phyloP scores from a whole-genome alignment of 2,113 vertebrate species.

The Pluvianellus socialis region DNA sequence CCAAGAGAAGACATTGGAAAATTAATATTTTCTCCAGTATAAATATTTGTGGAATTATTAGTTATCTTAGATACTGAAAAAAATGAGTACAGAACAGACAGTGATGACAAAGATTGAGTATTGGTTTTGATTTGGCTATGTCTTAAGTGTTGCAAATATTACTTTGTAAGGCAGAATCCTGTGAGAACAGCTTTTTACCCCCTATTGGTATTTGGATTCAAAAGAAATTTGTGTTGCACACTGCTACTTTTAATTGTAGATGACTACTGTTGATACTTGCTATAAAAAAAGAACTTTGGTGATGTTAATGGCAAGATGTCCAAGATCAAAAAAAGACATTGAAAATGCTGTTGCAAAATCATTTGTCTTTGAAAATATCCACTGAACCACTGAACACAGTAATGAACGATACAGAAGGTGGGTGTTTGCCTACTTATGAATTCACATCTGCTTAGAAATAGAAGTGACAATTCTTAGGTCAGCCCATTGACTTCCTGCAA shows the following conservation, averaged over 20 bases:
- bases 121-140: background rate
- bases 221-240: background rate
- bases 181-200: background rate
- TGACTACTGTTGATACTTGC: background rate
- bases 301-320: background rate
- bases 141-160: background rate
- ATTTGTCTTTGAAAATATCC: background rate
- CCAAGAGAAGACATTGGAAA: background rate
- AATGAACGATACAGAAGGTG: background rate
- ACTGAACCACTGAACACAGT: background rate
- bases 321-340: background rate
- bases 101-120: background rate
- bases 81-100: background rate
- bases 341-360: background rate
- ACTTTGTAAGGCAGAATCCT: background rate
- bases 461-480: background rate
- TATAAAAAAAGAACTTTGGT: background rate
- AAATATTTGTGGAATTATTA: background rate
- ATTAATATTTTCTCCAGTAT: background rate
- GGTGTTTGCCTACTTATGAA: background rate
- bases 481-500: background rate
- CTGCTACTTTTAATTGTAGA: background rate
- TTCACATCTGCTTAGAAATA: background rate
- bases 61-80: background rate
- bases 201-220: background rate